Base-by-base conservation (phyloP, 2,888 invertebrate species). In the Sphaerophoria taeniata region DNA sequence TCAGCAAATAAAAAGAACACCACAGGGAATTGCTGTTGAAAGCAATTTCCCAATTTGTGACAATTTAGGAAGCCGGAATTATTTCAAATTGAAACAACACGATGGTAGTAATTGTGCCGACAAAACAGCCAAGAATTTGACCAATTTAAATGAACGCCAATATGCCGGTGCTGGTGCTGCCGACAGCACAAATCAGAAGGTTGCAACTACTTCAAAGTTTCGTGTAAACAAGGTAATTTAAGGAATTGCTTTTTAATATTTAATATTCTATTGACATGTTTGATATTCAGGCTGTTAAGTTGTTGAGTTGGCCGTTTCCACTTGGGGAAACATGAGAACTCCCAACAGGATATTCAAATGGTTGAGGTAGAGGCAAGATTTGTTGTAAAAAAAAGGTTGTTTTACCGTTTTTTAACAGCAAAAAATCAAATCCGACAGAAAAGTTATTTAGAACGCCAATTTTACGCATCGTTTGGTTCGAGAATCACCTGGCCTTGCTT, bases 51-150 rank as follows among this genome's bases (percentile, higher is more conserved):
- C 67, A 47, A 67, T 65, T 67, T 67, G 67, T 78, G 75, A 79
- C 6, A 70, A 74, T 65, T 47, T 78, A 7, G 60, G 51, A 16
- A 51, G 7, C 4, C 51, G 61, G n/a, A 24, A 24, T 24, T 73
- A 45, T 34, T 36, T 47, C 4, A 45, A 39, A 9, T 9, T 39
- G 9, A 39, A 73, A 61, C 5, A 73, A 61, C 3, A n/a, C 4
- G 58, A 58, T 16, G 43, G 31, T 51, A 51, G 31, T 11, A 9
- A 43, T 60, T 43, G 6, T 60, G 60, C 16, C 4, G 75, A 76
- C 12, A 90, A 90, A 76, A 87, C 87, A 61, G 87, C 87, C 56
- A 90, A 90, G 77, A 89, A 91, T 76, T 88, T 88, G 76, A 89
- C 88, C 55, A 90, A 91, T 80, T 88, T 89, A 69, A 88, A 88